Base-by-base conservation (phyloP, 1,140 invertebrate genomes). In the Mamestra configurata region DNA sequence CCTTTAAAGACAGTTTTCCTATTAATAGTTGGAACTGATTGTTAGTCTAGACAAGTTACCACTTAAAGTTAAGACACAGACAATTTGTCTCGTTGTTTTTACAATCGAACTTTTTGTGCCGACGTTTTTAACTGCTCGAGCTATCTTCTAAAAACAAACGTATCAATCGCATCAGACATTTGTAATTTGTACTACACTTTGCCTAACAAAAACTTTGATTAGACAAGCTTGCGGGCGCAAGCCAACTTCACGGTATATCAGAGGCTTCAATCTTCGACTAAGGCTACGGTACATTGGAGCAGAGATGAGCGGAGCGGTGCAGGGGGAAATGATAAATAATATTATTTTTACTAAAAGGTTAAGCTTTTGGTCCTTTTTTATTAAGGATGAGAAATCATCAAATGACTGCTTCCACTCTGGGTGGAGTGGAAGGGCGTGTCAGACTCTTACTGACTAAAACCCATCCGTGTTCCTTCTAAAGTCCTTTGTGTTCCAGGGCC, bases 21-120 rank as follows among this genome's bases (percentile, higher is more conserved):
- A 59, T 59, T 59, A 40, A 40, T 40, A 40, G 20, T 40, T 20
- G 11, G 18, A 13, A 40, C 18, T 66, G 40, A 66, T 66, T 64
- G 59, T 40, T 13, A 13, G 35, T 66, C 61, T 40, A 66, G 61
- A 66, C 61, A 4, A 1, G 61, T 66, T 37, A 18, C 7, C 10
- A 20, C 51, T 53, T 49, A 53, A 53, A 22, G 2, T 57, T 27
- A 1, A 22, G 11, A 57, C 4, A 24, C 8, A 13, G 53, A 55
- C 10, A 55, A 22, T 55, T 55, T 55, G 22, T 55, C 15, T 11
- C 15, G 40, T 10, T 49, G 43, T 49, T 49, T n/a, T 49, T 49
- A n/a, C 43, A 15, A 49, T n/a, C 5, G 43, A 13, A 31, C 27
- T 31, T 31, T 31, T 31, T 31, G 27, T 31, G 27, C 27, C 27